Evolutionary conservation across 2,113 vertebrate species (phyloP), one percentile per base, ranked within the genome.

Genomic region (Halcyon senegalensis): DNA sequence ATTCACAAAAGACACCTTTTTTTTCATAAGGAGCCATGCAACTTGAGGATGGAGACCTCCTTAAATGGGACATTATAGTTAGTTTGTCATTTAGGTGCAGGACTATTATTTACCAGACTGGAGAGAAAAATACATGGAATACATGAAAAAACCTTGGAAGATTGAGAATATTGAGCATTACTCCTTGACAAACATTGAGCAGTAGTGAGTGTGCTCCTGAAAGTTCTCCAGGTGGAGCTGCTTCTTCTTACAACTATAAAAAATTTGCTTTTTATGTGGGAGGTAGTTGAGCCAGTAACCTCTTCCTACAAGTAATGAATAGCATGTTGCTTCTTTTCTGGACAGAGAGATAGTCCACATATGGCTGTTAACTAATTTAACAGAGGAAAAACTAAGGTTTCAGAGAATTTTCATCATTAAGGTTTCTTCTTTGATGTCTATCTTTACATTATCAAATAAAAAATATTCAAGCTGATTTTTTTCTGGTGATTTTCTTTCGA

Each of bases 171-270:
- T 66, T 72, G 51, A 31, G 19, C 51, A 17, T 9, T 84, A 30
- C 28, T 60, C 74, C 63, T 66, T 0, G 1, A 75, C 23, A 82
- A 91, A 68, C 58, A 84, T 5, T 72, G 60, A 89, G 53, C 60
- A 25, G 11, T 68, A 78, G 46, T 39, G 69, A 84, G n/a, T 37
- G 16, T 18, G 0, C 62, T 84, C 64, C 51, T 78, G 28, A 59
- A 93, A 81, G 43, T 43, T 91, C 78, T 60, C 87, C 84, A 89
- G 93, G 84, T 87, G 87, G 89, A 96, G 74, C 53, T 89, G 39
- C 48, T 43, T 75, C 86, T 92, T 84, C 53, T 89, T 84, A 23
- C 43, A 69, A 78, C 35, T 91, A 48, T 91, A 74, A 94, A 95
- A 60, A 46, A 66, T 87, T 93, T 94, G 39, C 62, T 68, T 72